phyloP scores from a whole-genome alignment of 2,797 vertebrate species.

The Threskiornis aethiopicus region DNA sequence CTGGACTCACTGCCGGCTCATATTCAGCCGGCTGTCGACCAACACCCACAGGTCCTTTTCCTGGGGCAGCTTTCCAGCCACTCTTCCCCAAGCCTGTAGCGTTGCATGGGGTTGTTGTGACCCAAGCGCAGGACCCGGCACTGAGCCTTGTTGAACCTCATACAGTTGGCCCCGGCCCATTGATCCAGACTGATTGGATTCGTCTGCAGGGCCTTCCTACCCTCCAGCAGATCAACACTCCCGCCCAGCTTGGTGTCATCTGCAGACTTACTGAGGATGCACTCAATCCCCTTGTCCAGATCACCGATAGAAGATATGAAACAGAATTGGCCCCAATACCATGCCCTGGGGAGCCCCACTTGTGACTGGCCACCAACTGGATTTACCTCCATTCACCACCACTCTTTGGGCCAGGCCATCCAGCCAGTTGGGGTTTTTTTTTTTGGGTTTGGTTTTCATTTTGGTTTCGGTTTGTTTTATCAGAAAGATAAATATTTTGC shows the following conservation, averaged over 20 bases:
- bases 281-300: background rate
- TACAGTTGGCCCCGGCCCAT: background rate
- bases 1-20: background rate
- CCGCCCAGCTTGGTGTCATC: background rate
- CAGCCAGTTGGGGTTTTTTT: background rate
- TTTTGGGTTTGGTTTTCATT: too few relatives aligned
- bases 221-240: too few relatives aligned
- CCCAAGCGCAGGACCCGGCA: background rate
- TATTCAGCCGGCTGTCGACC: rapidly evolving
- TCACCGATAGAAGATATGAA: background rate
- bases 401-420: too few relatives aligned
- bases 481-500: background rate
- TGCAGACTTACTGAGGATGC: background rate
- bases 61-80: background rate
- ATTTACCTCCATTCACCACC: background rate
- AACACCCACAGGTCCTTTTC: background rate
- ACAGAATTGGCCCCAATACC: background rate
- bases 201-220: background rate
- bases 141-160: background rate
- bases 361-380: background rate
- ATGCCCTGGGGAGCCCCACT: background rate
- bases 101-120: background rate
- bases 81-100: background rate
- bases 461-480: background rate
- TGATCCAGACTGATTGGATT: too few relatives aligned